Base-by-base conservation (phyloP, 2,113 vertebrate species). In the Scomber colias region DNA sequence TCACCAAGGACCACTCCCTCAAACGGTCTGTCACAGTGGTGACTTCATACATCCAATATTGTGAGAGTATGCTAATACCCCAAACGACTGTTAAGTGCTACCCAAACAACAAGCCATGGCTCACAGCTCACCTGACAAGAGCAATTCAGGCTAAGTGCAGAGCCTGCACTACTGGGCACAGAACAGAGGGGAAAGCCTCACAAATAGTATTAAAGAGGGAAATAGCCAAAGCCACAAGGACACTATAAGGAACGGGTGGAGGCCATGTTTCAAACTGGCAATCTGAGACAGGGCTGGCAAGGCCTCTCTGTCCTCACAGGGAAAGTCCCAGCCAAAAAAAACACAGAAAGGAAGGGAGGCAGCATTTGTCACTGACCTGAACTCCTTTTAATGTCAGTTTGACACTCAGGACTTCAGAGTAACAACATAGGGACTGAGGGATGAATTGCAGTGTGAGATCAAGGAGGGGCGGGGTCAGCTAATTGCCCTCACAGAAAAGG, bases 401-500 rank as follows among this genome's bases (percentile, higher is more conserved):
- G 48, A 50, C 64, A 60, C 31, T 60, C 64, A 12, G 66, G 31
- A 69, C 31, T 27, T 50, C 21, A 49, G 44, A 12, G 35, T 12
- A 2, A 27, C 21, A 50, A n/a, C 15, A 6, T 24, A 49, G 44
- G 16, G 57, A 30, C 12, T 35, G 27, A 67, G 27, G 17, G 35
- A 67, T 53, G 64, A 53, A 67, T 16, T 67, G 16, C 48, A 40
- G 17, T 1, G 14, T 17, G 9, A 21, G 66, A 69, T 69, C 15
- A 21, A 69, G 50, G 66, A 54, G 66, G 30, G 66, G 31, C 1
- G 31, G 31, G 50, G 11, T 68, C 65, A 54, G 49, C 24, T 49
- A 40, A 19, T 54, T 21, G 12, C 61, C 16, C 11, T 14, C 49
- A 35, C n/a, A 6, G 21, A 53, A 49, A 50, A 35, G 17, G 17